Evolutionary conservation across 2,888 invertebrate genomes (phyloP).

Genomic region (Melanophora roralis): DNA sequence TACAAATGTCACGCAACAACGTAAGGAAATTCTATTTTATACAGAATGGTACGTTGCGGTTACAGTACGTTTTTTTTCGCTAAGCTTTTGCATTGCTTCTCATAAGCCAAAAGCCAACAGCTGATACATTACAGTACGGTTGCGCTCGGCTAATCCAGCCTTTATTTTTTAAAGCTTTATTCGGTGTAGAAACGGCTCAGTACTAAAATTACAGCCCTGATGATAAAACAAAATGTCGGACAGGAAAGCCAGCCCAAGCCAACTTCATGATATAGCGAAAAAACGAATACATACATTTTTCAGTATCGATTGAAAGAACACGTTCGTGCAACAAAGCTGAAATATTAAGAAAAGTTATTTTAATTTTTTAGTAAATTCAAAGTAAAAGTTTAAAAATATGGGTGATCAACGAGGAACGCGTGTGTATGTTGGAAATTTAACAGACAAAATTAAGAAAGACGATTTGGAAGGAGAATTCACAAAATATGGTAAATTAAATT

Average conservation of each 20-base stretch:
- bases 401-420: slow-evolving; percentile 81
- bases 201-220: slow-evolving; percentile 20
- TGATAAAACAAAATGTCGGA: slow-evolving; percentile 53
- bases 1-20: no score
- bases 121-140: no score
- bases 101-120: no score
- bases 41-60: no score
- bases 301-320: slow-evolving; percentile 51
- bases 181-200: not conserved
- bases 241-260: slow-evolving; percentile 40
- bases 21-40: no score
- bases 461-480: slow-evolving; percentile 93
- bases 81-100: no score
- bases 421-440: slow-evolving; percentile 93
- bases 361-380: slow-evolving; percentile 7
- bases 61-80: no score
- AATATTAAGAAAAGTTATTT: slow-evolving; percentile 27
- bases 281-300: slow-evolving; percentile 57
- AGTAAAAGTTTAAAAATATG: slow-evolving; percentile 64
- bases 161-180: no score
- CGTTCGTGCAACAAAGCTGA: slow-evolving; percentile 33
- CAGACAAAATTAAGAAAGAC: slow-evolving; percentile 93
- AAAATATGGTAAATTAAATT: slow-evolving; percentile 93
- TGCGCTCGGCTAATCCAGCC: no score
- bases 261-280: slow-evolving; percentile 52